phyloP scores from a whole-genome alignment of 2,113 vertebrate species.

The Galbula dea region DNA sequence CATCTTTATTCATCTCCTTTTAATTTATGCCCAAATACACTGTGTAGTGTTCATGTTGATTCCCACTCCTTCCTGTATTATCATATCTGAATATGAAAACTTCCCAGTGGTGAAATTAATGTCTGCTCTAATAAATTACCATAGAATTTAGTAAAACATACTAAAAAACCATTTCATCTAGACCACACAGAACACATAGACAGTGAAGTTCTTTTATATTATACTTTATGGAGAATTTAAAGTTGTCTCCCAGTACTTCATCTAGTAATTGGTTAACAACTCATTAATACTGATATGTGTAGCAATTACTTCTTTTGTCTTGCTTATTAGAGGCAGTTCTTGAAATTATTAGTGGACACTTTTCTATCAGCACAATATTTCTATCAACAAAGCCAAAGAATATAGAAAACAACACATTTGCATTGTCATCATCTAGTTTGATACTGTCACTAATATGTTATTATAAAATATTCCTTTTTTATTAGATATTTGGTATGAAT shows the following conservation, averaged over 20 bases:
- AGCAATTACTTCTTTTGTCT: neutral
- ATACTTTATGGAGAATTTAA: neutral
- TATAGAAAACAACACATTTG: neutral
- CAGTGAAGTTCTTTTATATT: neutral
- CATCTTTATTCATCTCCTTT: neutral
- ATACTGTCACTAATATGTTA: neutral
- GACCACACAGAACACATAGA: neutral
- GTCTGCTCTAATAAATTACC: neutral
- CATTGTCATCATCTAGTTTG: neutral
- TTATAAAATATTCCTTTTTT: neutral
- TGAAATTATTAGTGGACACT: neutral
- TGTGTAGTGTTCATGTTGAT: neutral
- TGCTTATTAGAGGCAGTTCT: neutral
- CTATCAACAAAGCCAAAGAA: neutral
- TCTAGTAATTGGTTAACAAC: neutral
- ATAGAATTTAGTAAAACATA: neutral
- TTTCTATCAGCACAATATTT: neutral
- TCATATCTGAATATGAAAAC: neutral
- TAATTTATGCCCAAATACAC: neutral
- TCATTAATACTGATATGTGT: neutral
- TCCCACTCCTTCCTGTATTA: neutral
- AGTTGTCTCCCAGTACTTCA: neutral
- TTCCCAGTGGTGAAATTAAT: neutral
- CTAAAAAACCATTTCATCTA: neutral
- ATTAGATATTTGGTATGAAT: neutral